Conservation (phyloP, 2,888 invertebrate species). For the Tolmerus cingulatus region DNA sequence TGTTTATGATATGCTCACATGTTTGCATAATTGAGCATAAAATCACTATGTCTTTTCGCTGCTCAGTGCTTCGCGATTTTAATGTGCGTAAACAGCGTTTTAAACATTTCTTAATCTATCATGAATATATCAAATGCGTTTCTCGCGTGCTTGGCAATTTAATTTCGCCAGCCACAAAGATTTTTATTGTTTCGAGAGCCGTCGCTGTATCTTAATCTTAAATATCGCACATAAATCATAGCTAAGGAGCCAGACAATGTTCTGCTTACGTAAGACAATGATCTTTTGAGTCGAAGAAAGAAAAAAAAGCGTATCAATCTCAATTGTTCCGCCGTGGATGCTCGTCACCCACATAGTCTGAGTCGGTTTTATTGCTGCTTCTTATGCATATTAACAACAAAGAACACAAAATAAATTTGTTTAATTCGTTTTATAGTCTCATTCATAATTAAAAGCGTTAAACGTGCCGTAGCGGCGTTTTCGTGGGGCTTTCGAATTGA, state of each 20-base stretch:
- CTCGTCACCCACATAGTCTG: neutral
- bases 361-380: neutral
- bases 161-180: neutral
- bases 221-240: neutral
- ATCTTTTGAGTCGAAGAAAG: neutral
- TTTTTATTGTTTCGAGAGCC: neutral
- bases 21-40: neutral
- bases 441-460: neutral
- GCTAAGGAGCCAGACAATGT: neutral
- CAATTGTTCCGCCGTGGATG: neutral
- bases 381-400: neutral
- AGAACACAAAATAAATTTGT: neutral
- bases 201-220: neutral
- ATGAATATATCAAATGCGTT: neutral
- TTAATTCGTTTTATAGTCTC: neutral
- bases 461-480: neutral
- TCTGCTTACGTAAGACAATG: neutral
- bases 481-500: neutral
- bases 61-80: neutral
- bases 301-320: neutral
- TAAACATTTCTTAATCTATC: neutral
- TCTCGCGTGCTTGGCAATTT: neutral
- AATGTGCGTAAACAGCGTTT: neutral
- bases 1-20: neutral
- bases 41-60: neutral